Conservation (phyloP, 2,888 invertebrate species). For the Oligia fasciuncula region DNA sequence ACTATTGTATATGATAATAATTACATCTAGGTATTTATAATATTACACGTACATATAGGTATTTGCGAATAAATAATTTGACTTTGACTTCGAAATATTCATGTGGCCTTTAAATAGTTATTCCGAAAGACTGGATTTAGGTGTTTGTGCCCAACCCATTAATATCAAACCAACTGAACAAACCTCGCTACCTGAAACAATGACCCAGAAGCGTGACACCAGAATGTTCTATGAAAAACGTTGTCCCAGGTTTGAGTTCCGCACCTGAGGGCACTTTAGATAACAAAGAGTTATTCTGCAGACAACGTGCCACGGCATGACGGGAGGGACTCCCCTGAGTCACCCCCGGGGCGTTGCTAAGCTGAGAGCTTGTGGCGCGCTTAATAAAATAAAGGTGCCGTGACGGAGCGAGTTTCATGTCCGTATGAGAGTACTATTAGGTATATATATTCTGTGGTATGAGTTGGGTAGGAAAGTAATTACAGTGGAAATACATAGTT, state of each 20-base stretch:
- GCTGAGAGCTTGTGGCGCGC: conserved; percentile 40
- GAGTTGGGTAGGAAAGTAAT: conserved; percentile 27
- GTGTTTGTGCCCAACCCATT: neutral
- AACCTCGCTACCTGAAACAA: neutral
- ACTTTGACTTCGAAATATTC: neutral
- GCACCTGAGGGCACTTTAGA: conserved; percentile 58
- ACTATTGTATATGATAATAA: neutral
- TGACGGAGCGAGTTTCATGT: conserved; percentile 11
- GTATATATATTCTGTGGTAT: neutral
- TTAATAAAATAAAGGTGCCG: conserved; percentile 49
- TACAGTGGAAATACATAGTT: conserved; percentile 11
- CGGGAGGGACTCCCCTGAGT: conserved; percentile 11
- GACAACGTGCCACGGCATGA: conserved; percentile 22
- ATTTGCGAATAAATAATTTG: neutral
- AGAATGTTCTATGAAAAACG: conserved; percentile 42
- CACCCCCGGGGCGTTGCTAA: conserved; percentile 40
- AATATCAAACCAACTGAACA: neutral
- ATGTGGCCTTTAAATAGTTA: neutral
- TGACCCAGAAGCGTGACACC: conserved; percentile 3
- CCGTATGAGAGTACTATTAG: conserved; percentile 16
- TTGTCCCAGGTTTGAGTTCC: conserved; percentile 27
- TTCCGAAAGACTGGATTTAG: too few relatives aligned
- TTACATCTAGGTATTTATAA: neutral
- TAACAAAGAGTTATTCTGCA: conserved; percentile 66
- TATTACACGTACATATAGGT: too few relatives aligned